These are phyloP conservation scores for Eupleurogrammus muticus DNA, from an alignment of 2,797 vertebrate genomes.

Conservation along the genomic window DNA sequence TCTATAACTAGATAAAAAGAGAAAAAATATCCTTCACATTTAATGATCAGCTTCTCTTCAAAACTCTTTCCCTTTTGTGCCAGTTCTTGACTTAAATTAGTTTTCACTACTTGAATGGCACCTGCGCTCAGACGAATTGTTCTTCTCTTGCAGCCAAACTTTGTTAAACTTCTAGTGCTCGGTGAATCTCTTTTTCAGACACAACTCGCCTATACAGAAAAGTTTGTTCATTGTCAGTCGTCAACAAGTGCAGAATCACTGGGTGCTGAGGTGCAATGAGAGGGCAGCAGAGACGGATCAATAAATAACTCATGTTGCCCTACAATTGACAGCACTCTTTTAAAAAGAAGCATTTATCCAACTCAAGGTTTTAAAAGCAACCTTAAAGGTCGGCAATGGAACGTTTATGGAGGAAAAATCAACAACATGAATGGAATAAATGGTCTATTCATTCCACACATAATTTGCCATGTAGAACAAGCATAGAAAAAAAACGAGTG, in stretches of 20 bases:
- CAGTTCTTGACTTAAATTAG: slow-evolving; percentile 1
- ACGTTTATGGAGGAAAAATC: slow-evolving; percentile 12
- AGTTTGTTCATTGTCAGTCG: slow-evolving; percentile 15
- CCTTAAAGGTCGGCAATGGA: slow-evolving; percentile 14
- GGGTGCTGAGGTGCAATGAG: slow-evolving; percentile 19
- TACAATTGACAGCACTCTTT: slow-evolving; percentile 41
- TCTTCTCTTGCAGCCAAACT: slow-evolving; percentile 23
- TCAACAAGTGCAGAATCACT: slow-evolving; percentile 14
- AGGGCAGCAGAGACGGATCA: slow-evolving; percentile 25
- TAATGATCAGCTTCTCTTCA: slow-evolving; percentile 1
- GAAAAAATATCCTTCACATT: not conserved
- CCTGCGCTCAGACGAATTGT: slow-evolving; percentile 5
- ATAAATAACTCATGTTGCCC: slow-evolving; percentile 38
- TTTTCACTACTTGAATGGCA: slow-evolving; percentile 35
- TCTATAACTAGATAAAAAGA: not conserved
- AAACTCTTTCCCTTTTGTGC: slow-evolving; percentile 8
- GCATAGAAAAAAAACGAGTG: not conserved
- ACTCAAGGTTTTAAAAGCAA: slow-evolving; percentile 44
- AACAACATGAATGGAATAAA: slow-evolving; percentile 8
- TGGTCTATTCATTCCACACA: slow-evolving; percentile 8
- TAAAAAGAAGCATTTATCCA: slow-evolving; percentile 25
- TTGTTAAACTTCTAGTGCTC: slow-evolving; percentile 23
- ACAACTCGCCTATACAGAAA: slow-evolving; percentile 33
- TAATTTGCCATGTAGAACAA: not conserved
- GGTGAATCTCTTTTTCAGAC: slow-evolving; percentile 47